Base-by-base conservation (phyloP, 2,888 invertebrate species). In the Phanerotoma sp. region DNA sequence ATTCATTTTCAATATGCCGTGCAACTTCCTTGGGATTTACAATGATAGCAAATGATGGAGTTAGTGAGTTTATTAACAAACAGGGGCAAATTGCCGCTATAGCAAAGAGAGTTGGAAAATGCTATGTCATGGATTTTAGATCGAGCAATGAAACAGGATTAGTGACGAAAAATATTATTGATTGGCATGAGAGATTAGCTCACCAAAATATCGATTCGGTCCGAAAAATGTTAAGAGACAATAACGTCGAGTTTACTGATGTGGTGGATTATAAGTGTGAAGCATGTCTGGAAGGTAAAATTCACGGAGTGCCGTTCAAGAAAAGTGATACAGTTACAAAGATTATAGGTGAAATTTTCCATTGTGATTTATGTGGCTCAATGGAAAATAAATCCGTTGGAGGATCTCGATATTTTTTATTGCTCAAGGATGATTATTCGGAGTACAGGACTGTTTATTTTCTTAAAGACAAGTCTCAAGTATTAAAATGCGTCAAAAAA, bases 281-380 rank as follows among this genome's bases (percentile, higher is more conserved):
- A 13, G 16, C 48, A 3, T 60, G 57, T 16, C 35, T 28, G 2
- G 4, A 49, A 1, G 64, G 59, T 10, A 62, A 58, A 45, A 61
- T 56, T 49, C 55, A 57, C 11, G 35, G 51, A 4, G n/a, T 52
- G 3, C 46, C 60, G 10, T 62, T 62, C 33, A 42, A 54, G 9
- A 53, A 30, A 10, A 58, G 59, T 38, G 20, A 15, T 1, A 40
- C 52, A 1, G 57, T 52, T 22, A 15, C 58, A 15, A 45, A 11
- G 7, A 45, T 35, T 37, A 30, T 37, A 5, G 62, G 61, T 4
- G 59, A 62, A 13, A 18, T 66, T 2, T 33, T 63, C 1, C 62
- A 61, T 21, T 59, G 58, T 3, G 64, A 65, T 16, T 32, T 63
- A 2, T 62, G 64, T 18, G 64, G 63, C 1, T 57, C 54, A 2